Base-by-base conservation (phyloP, 2,113 vertebrate species). In the Brachypteracias leptosomus region DNA sequence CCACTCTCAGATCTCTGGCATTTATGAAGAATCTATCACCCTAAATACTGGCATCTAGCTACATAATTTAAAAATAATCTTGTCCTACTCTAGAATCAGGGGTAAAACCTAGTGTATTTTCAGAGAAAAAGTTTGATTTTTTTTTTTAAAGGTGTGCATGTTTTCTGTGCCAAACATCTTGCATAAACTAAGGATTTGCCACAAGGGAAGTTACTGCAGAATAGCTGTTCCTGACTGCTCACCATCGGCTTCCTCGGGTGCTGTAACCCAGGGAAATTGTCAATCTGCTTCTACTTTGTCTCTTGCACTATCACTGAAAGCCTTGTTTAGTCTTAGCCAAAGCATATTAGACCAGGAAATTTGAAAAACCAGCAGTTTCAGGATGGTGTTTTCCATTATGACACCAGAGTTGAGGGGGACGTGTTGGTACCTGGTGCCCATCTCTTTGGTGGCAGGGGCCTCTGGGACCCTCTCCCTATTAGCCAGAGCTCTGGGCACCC, bases 381-480 rank as follows among this genome's bases (percentile, higher is more conserved):
- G 65, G 72, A 21, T n/a, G 59, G 16, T 15, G 18, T 24, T 63
- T 35, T 54, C 18, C 11, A 5, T 31, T 17, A 7, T 4, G 5
- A n/a, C 52, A 13, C 28, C 36, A 8, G 36, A 47, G 46, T 40
- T 0, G 1, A 38, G 19, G 3, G 47, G 63, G 3, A 38, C 2
- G 0, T 0, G 0, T 7, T 47, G 54, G 67, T 46, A 25, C 14
- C 11, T 22, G 58, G 14, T 46, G n/a, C 55, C 55, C 35, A 14
- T 42, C 16, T 54, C 36, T 26, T 51, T 0, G 2, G 36, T 47
- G 84, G 16, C 11, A 14, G 55, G 6, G 25, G 3, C 10, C 29
- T 33, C 33, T 15, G 16, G 16, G 31, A 54, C n/a, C 14, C 22
- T 29, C 5, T 55, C 9, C 35, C 14, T 3, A 4, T 20, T 31